Base-by-base conservation (phyloP, 2,888 invertebrate genomes). In the Alloscopus bannaensis region DNA sequence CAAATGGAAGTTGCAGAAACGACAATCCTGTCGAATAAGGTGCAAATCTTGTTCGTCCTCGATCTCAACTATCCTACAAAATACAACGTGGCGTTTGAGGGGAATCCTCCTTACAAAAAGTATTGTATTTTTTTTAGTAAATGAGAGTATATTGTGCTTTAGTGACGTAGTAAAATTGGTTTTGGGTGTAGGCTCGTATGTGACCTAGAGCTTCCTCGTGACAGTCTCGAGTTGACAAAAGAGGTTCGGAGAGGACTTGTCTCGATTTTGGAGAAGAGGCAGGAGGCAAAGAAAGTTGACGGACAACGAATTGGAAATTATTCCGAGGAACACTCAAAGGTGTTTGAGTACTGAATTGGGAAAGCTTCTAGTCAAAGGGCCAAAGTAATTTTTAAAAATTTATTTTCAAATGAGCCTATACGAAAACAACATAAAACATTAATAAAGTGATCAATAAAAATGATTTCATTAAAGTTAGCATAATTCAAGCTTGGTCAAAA, bases 1-100 rank as follows among this genome's bases (percentile, higher is more conserved):
- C 36, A 80, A 2, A 66, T 45, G 26, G n/a, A 47, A n/a, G 66
- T 59, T 16, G 83, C 81, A 22, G 64, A 70, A 52, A 55, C 69
- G 16, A 66, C 69, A n/a, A 29, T 52, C 8, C 20, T 59, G 18
- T 65, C 79, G 1, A 47, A 75, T 28, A 16, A 18, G 24, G 59
- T 83, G 20, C 71, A 78, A 62, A 81, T 65, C 18, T 1, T 65
- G 2, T 75, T 59, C n/a, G 28, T 79, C 1, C 40, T 75, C 11
- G 81, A 83, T 42, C 40, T 75, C 11, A 18, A 80, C 4, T 50
- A 59, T 18, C 45, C 62, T 57, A 16, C 42, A 4, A 6, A 24
- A 18, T 70, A 71, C 28, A 26, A 40, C 36, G 57, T 71, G 6
- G 20, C 59, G 36, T 36, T 6, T 36, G 36, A 36, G 13, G 36